Evolutionary conservation across 1,140 invertebrate genomes (phyloP).

Genomic region (Anastatus disparis): DNA sequence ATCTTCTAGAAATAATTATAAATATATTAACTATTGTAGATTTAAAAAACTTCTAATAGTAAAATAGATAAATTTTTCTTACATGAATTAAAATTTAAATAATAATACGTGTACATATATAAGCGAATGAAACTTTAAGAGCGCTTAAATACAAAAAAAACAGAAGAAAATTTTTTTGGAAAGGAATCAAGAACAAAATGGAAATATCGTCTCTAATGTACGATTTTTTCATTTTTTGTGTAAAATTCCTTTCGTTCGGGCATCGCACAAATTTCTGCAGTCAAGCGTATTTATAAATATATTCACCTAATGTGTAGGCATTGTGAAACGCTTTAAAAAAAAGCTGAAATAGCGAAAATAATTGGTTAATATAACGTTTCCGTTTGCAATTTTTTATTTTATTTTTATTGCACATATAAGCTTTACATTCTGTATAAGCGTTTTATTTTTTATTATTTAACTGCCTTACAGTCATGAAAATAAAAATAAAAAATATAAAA

Average conservation of each 20-base stretch:
- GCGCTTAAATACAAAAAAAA: slow-evolving; percentile 19
- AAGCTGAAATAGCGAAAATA: neutral
- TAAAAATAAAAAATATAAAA: too few relatives aligned
- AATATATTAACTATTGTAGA: too few relatives aligned
- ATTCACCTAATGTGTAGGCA: neutral
- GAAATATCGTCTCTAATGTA: neutral
- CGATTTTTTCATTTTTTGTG: slow-evolving; percentile 4
- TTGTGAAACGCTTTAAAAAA: slow-evolving; percentile 11
- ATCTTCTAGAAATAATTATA: too few relatives aligned
- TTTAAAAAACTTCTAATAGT: too few relatives aligned
- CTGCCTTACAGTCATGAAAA: too few relatives aligned
- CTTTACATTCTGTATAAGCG: neutral
- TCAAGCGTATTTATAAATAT: slow-evolving; percentile 27
- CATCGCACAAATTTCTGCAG: slow-evolving; percentile 23
- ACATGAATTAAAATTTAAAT: too few relatives aligned
- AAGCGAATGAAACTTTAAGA: slow-evolving; percentile 18
- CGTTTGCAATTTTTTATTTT: neutral
- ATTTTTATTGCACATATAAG: neutral
- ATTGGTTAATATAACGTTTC: neutral
- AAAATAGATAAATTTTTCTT: too few relatives aligned
- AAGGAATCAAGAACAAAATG: neutral
- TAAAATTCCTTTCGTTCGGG: neutral
- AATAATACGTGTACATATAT: too few relatives aligned
- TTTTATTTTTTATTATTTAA: too few relatives aligned
- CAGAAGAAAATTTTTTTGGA: neutral